phyloP scores from a whole-genome alignment of 2,797 vertebrate genomes.

The Sardinella longiceps region DNA sequence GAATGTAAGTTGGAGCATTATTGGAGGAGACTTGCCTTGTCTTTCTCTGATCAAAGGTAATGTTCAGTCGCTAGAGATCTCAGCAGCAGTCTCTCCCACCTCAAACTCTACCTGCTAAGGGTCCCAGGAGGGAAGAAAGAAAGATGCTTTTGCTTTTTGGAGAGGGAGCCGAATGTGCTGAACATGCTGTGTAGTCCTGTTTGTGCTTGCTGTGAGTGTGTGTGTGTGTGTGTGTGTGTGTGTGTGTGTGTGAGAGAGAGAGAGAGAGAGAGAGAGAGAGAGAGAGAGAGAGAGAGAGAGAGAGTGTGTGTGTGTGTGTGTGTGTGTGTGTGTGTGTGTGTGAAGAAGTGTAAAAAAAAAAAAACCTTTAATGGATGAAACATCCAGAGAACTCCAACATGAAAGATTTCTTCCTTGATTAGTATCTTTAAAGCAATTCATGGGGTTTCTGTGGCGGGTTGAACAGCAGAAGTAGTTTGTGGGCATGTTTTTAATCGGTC shows the following conservation, averaged over 20 bases:
- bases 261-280: too few species aligned
- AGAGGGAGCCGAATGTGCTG: neutral
- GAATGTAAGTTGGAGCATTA: conserved; percentile 16
- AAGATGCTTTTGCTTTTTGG: neutral
- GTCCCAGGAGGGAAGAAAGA: neutral
- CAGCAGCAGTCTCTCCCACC: conserved; percentile 7
- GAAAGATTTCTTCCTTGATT: conserved; percentile 28
- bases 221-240: conserved; percentile 27
- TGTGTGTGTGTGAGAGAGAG: conserved; percentile 24
- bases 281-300: too few species aligned
- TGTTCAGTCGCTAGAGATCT: neutral
- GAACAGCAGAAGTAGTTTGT: neutral
- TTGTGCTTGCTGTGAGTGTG: conserved; percentile 8
- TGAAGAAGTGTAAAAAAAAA: neutral
- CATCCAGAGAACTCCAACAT: conserved; percentile 12
- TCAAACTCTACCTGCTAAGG: neutral
- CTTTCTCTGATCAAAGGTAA: conserved; percentile 41
- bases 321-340: neutral
- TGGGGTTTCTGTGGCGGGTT: neutral
- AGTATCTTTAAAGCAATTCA: neutral
- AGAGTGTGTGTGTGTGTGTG: conserved; percentile 27
- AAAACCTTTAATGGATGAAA: conserved; percentile 32
- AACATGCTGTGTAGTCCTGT: neutral
- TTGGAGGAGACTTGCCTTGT: neutral
- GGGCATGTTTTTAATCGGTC: neutral